phyloP scores from a whole-genome alignment of 2,888 invertebrate genomes.

The Drosophila mulleri region DNA sequence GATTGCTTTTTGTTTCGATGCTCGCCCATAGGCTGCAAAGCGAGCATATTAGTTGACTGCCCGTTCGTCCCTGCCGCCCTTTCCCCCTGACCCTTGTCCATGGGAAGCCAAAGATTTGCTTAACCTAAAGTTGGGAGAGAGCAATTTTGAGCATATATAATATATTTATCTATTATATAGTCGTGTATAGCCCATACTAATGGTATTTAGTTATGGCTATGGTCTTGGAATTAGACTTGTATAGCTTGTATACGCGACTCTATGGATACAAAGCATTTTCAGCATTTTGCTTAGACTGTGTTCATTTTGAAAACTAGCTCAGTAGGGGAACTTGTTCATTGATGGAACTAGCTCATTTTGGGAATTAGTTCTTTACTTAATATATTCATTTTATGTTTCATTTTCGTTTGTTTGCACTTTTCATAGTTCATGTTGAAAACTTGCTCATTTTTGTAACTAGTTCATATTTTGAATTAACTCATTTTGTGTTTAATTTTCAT shows the following conservation, averaged over 20 bases:
- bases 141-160: not conserved
- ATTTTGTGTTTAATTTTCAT: too few species aligned
- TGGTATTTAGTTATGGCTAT: not conserved
- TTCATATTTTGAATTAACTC: not conserved
- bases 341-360: not conserved
- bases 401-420: too few species aligned
- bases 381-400: too few species aligned
- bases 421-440: too few species aligned
- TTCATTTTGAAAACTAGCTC: too few species aligned
- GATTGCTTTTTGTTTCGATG: not conserved
- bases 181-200: not conserved
- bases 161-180: not conserved
- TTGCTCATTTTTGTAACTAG: not conserved
- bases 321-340: too few species aligned
- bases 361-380: not conserved
- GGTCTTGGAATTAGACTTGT: not conserved
- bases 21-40: not conserved
- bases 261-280: not conserved
- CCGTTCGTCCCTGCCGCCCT: accelerated
- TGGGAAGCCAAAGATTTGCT: not conserved
- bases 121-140: not conserved
- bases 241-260: not conserved
- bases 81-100: not conserved
- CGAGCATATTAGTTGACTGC: not conserved
- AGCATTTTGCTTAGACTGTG: too few species aligned